Evolutionary conservation across 2,113 vertebrate species (phyloP), one percentile per base, ranked within the genome.

Genomic region (Nibea albiflora): DNA sequence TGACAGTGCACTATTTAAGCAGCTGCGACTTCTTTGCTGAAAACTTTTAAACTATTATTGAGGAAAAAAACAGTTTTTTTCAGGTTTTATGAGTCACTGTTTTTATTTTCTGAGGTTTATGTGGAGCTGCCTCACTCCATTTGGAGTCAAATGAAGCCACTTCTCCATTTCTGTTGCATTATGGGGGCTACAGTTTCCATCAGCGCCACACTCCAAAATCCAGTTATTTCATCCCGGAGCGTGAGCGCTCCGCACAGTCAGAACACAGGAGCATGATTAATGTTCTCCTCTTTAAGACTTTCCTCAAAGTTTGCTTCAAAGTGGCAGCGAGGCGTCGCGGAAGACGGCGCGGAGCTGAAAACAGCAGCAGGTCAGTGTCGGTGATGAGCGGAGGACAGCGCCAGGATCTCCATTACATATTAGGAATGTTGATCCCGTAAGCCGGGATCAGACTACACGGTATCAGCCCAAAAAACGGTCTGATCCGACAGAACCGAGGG

Each of bases 1-100:
- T 73, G 73, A 73, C 63, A 12, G 63, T 15, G 57, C 76, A 74
- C 28, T n/a, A 17, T 42, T 11, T n/a, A 5, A 9, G 19, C 31
- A 14, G 31, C 2, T 1, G 35, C 35, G 35, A 44, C 61, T 44
- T n/a, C 35, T n/a, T 39, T 2, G n/a, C 60, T 19, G 3, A 17
- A 47, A 49, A 72, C n/a, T 19, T 69, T 39, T 39, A 39, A 39
- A 8, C 22, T 19, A 19, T 5, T 19, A 11, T 4, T 56, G 2
- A 56, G 14, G 54, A 12, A 26, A 26, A n/a, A 44, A 4, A 46
- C n/a, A 0, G 12, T 46, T 44, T 44, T 46, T 46, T 46, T 0
- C 2, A 12, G 44, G 2, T 15, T 47, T 47, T 11, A 16, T 4
- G 10, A 4, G 11, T 14, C 3, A 4, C 5, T 44, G 31, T 61